These are phyloP conservation scores for Coccyzus lansbergi DNA, from an alignment of 2,797 vertebrate genomes.

Conservation along the genomic window DNA sequence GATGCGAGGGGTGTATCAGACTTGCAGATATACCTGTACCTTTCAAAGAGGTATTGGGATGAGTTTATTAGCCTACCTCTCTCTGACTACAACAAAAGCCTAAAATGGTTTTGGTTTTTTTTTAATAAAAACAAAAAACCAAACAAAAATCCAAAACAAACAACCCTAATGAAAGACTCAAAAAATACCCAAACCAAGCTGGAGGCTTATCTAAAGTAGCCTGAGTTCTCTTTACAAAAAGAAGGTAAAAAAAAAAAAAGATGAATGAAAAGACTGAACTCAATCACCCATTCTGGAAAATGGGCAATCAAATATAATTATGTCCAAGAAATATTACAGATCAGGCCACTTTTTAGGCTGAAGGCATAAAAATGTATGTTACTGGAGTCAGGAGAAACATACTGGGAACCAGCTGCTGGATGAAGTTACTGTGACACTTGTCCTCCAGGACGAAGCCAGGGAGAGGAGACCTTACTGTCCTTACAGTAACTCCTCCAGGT, in stretches of 20 bases:
- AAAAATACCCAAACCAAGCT: not conserved
- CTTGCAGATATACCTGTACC: not conserved
- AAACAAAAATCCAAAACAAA: not conserved
- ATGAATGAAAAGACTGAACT: not conserved
- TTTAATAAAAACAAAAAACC: not conserved
- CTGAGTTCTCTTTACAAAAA: not conserved
- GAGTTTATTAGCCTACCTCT: not conserved
- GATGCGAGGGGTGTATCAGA: not conserved
- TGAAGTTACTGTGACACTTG: not conserved
- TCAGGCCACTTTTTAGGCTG: not conserved
- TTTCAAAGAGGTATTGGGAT: not conserved
- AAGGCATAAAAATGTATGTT: not conserved
- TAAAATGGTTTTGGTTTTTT: not conserved
- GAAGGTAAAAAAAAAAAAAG: not conserved
- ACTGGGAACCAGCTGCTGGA: not conserved
- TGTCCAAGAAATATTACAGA: not conserved
- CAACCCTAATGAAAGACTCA: no score
- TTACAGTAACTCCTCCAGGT: not conserved
- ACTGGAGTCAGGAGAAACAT: not conserved
- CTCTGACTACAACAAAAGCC: not conserved
- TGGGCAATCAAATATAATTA: not conserved
- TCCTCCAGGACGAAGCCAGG: not conserved
- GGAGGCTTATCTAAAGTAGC: not conserved
- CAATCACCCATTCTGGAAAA: not conserved
- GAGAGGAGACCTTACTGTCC: not conserved